phyloP scores from a whole-genome alignment of 2,888 invertebrate genomes.

The Perithous albicinctus region DNA sequence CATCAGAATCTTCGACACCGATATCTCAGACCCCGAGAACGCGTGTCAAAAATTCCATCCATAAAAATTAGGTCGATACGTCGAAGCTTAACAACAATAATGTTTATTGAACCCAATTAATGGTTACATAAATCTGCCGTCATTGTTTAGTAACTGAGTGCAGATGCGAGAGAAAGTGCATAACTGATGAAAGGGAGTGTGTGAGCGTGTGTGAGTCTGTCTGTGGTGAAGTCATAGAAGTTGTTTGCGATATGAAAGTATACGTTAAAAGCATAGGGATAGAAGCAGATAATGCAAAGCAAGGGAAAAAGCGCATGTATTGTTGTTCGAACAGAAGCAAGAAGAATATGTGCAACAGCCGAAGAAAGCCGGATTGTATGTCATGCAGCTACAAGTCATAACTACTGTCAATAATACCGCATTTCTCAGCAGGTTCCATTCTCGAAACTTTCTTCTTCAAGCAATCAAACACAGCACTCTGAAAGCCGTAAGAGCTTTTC shows the following conservation, averaged over 20 bases:
- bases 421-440: not conserved
- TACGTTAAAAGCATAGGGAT: not conserved
- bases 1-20: too few relatives aligned
- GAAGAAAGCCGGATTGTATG: not conserved
- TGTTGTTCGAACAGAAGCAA: slow-evolving; percentile 1
- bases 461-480: not conserved
- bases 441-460: not conserved
- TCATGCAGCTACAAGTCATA: slow-evolving; percentile 11
- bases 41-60: too few relatives aligned
- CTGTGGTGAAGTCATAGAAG: not conserved
- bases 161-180: too few relatives aligned
- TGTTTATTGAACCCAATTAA: not conserved
- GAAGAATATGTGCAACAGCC: not conserved
- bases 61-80: too few relatives aligned
- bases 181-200: not conserved
- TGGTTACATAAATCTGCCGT: not conserved
- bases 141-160: not conserved
- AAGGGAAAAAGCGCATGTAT: not conserved
- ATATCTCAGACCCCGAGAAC: too few relatives aligned
- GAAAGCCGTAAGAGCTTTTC: not conserved
- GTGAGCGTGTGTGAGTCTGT: not conserved
- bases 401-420: not conserved
- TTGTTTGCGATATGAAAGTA: not conserved
- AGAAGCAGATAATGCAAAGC: not conserved
- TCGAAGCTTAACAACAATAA: too few relatives aligned